Evolutionary conservation across 2,888 invertebrate genomes (phyloP).

Genomic region (Synergus laeviventris): DNA sequence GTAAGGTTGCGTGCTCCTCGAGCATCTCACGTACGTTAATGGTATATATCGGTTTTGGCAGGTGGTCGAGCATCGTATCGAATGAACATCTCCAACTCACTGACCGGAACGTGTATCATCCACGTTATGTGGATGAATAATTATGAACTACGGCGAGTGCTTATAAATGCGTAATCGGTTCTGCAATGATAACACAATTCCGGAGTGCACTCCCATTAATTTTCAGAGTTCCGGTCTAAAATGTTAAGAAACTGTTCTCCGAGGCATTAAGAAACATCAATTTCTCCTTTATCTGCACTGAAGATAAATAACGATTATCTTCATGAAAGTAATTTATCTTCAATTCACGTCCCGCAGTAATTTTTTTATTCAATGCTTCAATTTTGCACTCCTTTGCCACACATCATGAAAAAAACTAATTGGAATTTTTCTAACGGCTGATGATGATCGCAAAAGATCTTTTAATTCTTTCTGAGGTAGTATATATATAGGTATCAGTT

Average conservation of each 20-base stretch:
- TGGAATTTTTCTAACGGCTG: background rate
- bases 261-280: conserved; percentile 36
- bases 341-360: conserved; percentile 3
- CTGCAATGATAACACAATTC: conserved; percentile 40
- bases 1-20: conserved; percentile 22
- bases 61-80: conserved; percentile 37
- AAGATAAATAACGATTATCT: conserved; percentile 36
- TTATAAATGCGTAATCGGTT: conserved; percentile 40
- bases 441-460: too few species aligned
- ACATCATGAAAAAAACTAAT: background rate
- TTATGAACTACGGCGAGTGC: conserved; percentile 31
- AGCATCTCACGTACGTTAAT: conserved; percentile 20
- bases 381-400: background rate
- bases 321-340: conserved; percentile 33
- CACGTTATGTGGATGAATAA: conserved; percentile 39
- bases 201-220: conserved; percentile 34
- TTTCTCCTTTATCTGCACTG: conserved; percentile 20
- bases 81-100: conserved; percentile 26
- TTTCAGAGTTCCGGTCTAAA: conserved; percentile 37
- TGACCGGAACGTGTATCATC: conserved; percentile 32
- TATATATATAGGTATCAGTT: too few species aligned
- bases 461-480: too few species aligned
- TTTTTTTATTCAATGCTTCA: background rate
- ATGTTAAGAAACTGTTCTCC: conserved; percentile 30
- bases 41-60: conserved; percentile 34